phyloP scores from a whole-genome alignment of 2,888 invertebrate genomes.

The Yponomeuta malinellus region DNA sequence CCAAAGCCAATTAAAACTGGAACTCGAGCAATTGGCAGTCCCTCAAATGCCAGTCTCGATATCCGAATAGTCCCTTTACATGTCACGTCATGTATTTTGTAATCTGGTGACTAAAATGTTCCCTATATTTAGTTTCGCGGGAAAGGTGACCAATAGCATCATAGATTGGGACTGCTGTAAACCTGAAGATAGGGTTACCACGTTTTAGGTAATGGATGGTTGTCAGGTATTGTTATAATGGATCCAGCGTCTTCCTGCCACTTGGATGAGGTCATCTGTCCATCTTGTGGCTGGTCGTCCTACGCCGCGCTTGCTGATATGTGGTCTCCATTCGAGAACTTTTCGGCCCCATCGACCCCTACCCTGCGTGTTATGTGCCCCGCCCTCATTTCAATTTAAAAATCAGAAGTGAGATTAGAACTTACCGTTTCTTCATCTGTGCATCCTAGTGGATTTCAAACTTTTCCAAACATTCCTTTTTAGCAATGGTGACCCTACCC shows the following conservation, averaged over 20 bases:
- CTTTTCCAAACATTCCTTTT: background rate
- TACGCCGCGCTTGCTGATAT: too few species aligned
- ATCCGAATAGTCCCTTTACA: background rate
- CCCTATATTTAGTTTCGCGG: background rate
- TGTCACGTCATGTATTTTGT: background rate
- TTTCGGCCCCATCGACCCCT: too few species aligned
- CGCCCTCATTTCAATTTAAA: too few species aligned
- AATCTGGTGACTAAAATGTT: background rate
- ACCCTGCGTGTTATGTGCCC: too few species aligned
- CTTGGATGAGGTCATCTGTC: too few species aligned
- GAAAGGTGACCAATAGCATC: background rate
- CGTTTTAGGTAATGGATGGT: background rate
- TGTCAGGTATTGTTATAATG: background rate
- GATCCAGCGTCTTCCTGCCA: background rate
- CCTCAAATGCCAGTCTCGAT: background rate
- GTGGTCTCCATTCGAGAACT: too few species aligned
- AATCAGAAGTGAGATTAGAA: too few species aligned
- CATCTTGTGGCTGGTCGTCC: too few species aligned
- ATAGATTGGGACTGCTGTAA: background rate
- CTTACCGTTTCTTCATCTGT: too few species aligned
- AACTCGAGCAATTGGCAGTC: slow-evolving; percentile 1
- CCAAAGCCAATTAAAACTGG: background rate
- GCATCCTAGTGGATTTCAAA: too few species aligned
- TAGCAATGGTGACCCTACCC: slow-evolving; percentile 17
- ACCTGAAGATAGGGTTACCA: background rate